Evolutionary conservation across 2,888 invertebrate genomes (phyloP).

Genomic region (Noctuana brunneofusca): DNA sequence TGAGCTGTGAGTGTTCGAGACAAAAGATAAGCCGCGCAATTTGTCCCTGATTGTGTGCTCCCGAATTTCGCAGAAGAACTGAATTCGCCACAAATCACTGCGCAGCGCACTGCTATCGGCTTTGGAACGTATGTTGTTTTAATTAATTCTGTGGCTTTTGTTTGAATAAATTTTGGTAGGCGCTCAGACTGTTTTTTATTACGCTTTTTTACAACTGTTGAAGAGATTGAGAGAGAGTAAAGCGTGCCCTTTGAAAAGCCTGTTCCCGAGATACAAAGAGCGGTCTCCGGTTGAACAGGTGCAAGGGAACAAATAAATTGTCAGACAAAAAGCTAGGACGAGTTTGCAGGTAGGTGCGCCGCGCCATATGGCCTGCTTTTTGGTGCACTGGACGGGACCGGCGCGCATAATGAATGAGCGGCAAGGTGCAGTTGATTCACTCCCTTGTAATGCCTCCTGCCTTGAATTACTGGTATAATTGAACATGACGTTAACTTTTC

Average conservation of each 20-base stretch:
- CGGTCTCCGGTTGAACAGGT: constrained; percentile 28
- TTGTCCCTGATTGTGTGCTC: constrained; percentile 58
- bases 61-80: constrained; percentile 48
- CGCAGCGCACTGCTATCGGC: constrained; percentile 29
- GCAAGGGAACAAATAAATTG: constrained; percentile 30
- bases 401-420: constrained; percentile 63
- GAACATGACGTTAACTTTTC: constrained; percentile 3
- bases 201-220: neutral
- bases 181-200: neutral
- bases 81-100: constrained; percentile 38
- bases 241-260: neutral
- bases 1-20: constrained; percentile 56
- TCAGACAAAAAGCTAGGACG: constrained; percentile 38
- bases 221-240: neutral
- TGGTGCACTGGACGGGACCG: constrained; percentile 46
- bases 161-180: constrained; percentile 14
- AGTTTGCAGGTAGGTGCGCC: constrained; percentile 27
- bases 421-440: constrained; percentile 36
- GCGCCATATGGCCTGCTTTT: constrained; percentile 55
- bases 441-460: constrained; percentile 16
- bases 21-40: constrained; percentile 60
- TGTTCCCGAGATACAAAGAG: constrained; percentile 6
- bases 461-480: constrained; percentile 51
- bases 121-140: constrained; percentile 9
- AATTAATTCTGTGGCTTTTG: constrained; percentile 20